phyloP scores from a whole-genome alignment of 2,888 invertebrate genomes.

The Enoplolaimus lenunculus region DNA sequence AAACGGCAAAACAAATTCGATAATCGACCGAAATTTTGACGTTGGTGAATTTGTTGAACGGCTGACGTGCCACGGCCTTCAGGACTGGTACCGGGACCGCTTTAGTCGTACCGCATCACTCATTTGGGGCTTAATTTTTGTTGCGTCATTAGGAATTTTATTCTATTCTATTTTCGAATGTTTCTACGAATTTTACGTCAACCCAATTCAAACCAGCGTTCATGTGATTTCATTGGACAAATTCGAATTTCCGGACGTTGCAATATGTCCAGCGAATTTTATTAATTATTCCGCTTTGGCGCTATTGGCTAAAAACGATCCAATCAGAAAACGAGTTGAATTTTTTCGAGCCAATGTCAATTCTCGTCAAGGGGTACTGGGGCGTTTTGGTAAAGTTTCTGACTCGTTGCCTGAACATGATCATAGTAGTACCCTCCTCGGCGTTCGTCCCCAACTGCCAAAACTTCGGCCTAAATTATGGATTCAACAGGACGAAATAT shows the following conservation, averaged over 20 bases:
- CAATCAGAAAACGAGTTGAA: background rate
- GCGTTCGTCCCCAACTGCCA: too few relatives aligned
- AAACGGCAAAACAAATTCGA: too few relatives aligned
- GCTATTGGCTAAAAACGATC: background rate
- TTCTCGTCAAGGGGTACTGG: background rate
- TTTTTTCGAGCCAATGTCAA: background rate
- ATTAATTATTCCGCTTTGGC: background rate
- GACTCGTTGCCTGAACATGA: background rate
- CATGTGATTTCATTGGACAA: background rate
- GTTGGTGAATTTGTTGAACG: background rate
- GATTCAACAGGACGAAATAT: background rate
- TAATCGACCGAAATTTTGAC: background rate
- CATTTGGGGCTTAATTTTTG: background rate
- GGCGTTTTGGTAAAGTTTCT: background rate
- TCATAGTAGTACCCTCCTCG: too few relatives aligned
- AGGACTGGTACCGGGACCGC: background rate
- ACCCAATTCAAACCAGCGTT: background rate
- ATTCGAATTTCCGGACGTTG: background rate
- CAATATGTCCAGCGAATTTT: background rate
- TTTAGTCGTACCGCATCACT: background rate
- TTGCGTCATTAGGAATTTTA: background rate
- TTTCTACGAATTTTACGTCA: background rate
- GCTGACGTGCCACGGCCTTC: background rate
- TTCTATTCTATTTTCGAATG: background rate
- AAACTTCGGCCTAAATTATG: background rate